A percentile compares a stretch with the other conserved stretches of the same genome.
Conservation (phyloP, 2,888 invertebrate genomes). For the Arrhopalites spinosus region DNA sequence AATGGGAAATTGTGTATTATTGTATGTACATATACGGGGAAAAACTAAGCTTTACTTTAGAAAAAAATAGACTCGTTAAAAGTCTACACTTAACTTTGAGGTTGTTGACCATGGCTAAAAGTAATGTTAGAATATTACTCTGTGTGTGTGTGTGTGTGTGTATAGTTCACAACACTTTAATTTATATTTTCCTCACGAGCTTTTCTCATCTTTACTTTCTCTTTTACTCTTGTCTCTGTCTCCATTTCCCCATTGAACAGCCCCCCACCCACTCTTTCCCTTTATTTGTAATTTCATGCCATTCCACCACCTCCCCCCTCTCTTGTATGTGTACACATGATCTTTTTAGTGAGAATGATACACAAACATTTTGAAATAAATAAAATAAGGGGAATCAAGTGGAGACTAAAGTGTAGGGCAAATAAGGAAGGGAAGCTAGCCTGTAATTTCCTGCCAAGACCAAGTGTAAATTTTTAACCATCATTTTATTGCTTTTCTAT, state of each 20-base stretch:
- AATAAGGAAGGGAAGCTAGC: conserved; percentile 1
- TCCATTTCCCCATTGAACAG: too few species aligned
- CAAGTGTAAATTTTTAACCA: conserved; percentile 24
- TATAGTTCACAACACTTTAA: background rate
- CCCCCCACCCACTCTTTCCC: too few species aligned
- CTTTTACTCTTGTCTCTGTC: too few species aligned
- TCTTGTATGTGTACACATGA: background rate
- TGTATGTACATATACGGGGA: too few species aligned
- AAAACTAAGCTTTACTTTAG: too few species aligned
- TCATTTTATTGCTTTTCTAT: conserved; percentile 22
- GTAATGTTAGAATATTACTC: too few species aligned
- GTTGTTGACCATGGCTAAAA: too few species aligned
- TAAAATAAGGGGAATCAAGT: conserved; percentile 2
- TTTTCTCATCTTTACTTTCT: background rate
- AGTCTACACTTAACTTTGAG: too few species aligned
- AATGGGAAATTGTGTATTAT: too few species aligned
- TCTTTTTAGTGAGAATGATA: background rate
- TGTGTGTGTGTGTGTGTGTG: background rate
- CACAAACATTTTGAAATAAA: conserved; percentile 10
- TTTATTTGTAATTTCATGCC: too few species aligned
- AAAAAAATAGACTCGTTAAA: too few species aligned
- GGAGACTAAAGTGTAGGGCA: conserved; percentile 4
- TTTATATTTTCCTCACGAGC: conserved; percentile 11
- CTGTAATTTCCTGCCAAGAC: conserved; percentile 20
- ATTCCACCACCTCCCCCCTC: background rate